Evolutionary conservation across 2,113 vertebrate species (phyloP).

Genomic region (Narcine bancroftii): DNA sequence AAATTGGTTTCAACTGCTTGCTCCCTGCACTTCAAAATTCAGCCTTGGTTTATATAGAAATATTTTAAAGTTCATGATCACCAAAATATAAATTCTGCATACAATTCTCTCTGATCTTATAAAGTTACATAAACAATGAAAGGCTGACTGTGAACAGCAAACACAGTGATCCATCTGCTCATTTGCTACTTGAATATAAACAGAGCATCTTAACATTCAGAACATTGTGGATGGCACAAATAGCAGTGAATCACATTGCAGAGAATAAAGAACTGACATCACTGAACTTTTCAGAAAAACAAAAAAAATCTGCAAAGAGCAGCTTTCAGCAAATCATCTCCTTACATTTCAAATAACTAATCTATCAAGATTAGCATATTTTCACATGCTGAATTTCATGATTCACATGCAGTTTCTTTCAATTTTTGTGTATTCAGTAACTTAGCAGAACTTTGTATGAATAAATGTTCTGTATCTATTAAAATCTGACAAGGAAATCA

Average conservation of each 20-base stretch:
- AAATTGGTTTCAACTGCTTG: too few species aligned
- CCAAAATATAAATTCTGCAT: neutral
- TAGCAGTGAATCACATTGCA: neutral
- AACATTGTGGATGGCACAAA: neutral
- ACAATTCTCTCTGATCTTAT: neutral
- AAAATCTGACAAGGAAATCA: neutral
- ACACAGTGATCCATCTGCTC: neutral
- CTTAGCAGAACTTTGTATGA: neutral
- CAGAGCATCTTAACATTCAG: conserved; percentile 2
- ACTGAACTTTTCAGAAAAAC: neutral
- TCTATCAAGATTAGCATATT: neutral
- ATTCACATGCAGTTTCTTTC: too few species aligned
- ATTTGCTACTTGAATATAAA: conserved; percentile 10
- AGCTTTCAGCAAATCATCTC: neutral
- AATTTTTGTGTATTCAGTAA: neutral
- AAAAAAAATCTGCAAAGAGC: neutral
- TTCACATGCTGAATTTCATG: neutral
- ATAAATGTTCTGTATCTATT: neutral
- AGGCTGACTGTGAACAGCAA: neutral
- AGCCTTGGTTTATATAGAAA: neutral
- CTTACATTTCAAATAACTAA: neutral
- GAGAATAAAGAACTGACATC: neutral
- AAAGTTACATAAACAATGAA: neutral
- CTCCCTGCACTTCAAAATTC: neutral
- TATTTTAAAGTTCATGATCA: neutral